Evolutionary conservation across 2,797 vertebrate genomes (phyloP), one percentile per base, ranked within the genome.

Genomic region (Manis pentadactyla): DNA sequence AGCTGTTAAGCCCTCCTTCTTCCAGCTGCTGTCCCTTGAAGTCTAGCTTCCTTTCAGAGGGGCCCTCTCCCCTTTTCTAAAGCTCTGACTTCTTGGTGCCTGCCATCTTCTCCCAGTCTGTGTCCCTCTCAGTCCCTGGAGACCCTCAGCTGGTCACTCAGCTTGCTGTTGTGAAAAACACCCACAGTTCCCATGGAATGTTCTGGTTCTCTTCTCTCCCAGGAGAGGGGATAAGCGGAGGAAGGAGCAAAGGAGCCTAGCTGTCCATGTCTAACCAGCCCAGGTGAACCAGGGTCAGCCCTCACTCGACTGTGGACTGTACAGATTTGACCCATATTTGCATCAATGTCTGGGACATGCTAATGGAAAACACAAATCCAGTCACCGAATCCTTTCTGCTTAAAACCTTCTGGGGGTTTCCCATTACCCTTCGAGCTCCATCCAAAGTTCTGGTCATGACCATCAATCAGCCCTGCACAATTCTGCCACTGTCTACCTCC

Each of bases 401-500:
- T 17, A 42, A 8, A 55, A 1, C 37, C 14, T 27, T 55, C 57
- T 14, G 9, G 11, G 23, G n/a, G 6, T 21, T 94, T 61, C 53
- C n/a, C 31, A 4, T 31, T 6, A 8, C 14, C 13, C 9, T 75
- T 34, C 42, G 53, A 39, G 31, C 68, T 83, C 39, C 18, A 1
- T 31, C 49, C 57, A 74, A n/a, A 79, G 34, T n/a, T 39, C 25
- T 0, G 7, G 29, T 17, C 63, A 19, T 46, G 69, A 15, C 15
- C 68, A 3, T n/a, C 25, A 19, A 3, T n/a, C 25, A 19, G 11
- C 42, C 49, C 25, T 15, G 21, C 0, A 0, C 0, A 0, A 7
- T 21, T 51, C 53, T 71, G 25, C 12, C 37, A 15, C 78, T 17
- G 7, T 73, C 77, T 15, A 4, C 39, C 31, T 49, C 23, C 49